Base-by-base conservation (phyloP, 2,113 vertebrate genomes). In the Chionis minor region DNA sequence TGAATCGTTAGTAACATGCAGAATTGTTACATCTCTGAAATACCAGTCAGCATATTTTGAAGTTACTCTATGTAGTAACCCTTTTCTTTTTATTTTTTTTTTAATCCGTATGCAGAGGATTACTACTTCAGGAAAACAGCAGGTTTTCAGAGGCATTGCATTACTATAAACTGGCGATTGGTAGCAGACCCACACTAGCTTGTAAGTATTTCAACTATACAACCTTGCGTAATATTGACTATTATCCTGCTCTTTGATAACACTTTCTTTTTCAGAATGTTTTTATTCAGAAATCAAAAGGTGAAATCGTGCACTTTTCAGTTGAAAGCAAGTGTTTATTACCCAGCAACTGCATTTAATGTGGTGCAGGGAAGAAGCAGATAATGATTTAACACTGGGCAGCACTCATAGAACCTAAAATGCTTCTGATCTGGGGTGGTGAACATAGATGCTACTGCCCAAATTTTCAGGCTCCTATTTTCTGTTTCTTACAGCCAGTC, bases 81-180 rank as follows among this genome's bases (percentile, higher is more conserved):
- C 17, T 63, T 28, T 12, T 28, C 7, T 52, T 45, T 74, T 84
- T 86, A 52, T 72, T 86, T 9, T 92, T 58, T 96, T 51, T 84
- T 30, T 21, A 14, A 38, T 38, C 38, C 38, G 38, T 38, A 20
- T n/a, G 44, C 98, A 99, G 99, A 67, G 99, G 99, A 94, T 98
- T 99, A 94, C 98, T 99, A 89, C 99, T 99, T 28, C 99, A 99
- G 96, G 99, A 99, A 97, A 99, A 99, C 98, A 99, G 98, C 98
- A 99, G 99, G 91, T 99, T 99, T 98, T 98, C 99, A 44, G 99
- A 99, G 97, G 99, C 99, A 1, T 98, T 99, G 38, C 99, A 99
- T 98, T 99, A 99, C 98, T 99, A 99, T 96, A 99, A 99, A 97
- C 96, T 99, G 98, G 99, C 99, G 56, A 99, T 99, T 80, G 99